A percentile compares a stretch with the other conserved stretches of the same genome.
Conservation (phyloP, 2,888 invertebrate genomes). For the Aphelenchoides bicaudatus region DNA sequence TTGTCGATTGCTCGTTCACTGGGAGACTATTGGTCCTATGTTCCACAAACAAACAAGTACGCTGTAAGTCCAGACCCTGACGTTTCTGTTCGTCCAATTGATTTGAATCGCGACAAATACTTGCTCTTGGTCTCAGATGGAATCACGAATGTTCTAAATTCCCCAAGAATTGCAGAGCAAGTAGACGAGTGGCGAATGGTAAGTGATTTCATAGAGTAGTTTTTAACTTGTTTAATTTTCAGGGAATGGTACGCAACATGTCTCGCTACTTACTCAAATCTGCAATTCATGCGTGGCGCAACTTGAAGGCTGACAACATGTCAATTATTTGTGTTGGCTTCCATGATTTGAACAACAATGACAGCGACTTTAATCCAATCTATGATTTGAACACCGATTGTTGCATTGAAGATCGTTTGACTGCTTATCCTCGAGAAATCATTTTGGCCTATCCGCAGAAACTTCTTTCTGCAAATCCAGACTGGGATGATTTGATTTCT, state of each 20-base stretch:
- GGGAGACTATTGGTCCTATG: constrained; percentile 96
- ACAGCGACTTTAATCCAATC: neutral
- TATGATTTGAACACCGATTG: neutral
- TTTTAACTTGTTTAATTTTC: constrained; percentile 6
- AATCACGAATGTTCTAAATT: constrained; percentile 87
- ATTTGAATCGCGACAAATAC: constrained; percentile 69
- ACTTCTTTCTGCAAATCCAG: neutral
- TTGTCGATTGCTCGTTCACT: constrained; percentile 89
- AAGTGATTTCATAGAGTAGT: constrained; percentile 72
- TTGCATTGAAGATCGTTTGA: neutral
- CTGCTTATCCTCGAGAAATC: neutral
- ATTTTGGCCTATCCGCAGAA: neutral
- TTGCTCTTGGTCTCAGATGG: constrained; percentile 93
- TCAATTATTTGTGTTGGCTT: constrained; percentile 68
- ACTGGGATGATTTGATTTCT: neutral
- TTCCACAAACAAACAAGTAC: constrained; percentile 81
- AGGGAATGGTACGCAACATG: constrained; percentile 1
- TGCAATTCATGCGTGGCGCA: constrained; percentile 79
- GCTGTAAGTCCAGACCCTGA: constrained; percentile 95
- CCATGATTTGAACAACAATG: neutral
- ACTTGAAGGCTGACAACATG: constrained; percentile 88
- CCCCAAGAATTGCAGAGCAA: constrained; percentile 75
- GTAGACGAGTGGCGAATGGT: constrained; percentile 18
- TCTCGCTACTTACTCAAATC: constrained; percentile 76
- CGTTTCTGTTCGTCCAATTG: constrained; percentile 74